A percentile compares a stretch with the other conserved stretches of the same genome.
Conservation (phyloP, 2,888 invertebrate species). For the Pandemis cinnamomeana region DNA sequence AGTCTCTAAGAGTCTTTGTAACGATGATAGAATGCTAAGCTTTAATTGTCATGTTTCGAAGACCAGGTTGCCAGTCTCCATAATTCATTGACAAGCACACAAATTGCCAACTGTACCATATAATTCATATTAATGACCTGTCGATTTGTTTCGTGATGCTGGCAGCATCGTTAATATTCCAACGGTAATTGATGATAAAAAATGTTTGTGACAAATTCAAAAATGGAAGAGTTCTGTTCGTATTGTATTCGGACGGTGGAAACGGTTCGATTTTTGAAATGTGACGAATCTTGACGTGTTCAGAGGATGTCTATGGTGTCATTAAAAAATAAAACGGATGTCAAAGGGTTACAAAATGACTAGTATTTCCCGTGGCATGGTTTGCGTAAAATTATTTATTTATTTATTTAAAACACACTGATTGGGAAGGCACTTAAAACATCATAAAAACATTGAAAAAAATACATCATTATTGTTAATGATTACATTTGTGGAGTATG, state of each 20-base stretch:
- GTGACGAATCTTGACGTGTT: slow-evolving; percentile 31
- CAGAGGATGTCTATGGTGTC: not conserved
- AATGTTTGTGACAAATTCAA: slow-evolving; percentile 13
- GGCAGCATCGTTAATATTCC: slow-evolving; percentile 59
- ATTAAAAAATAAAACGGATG: not conserved
- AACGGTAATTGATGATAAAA: slow-evolving; percentile 41
- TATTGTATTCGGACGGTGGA: slow-evolving; percentile 24
- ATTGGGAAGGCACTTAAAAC: no score
- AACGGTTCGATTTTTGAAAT: slow-evolving; percentile 31
- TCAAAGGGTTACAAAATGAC: not conserved
- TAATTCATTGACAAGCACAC: slow-evolving; percentile 43
- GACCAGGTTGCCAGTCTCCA: slow-evolving; percentile 16
- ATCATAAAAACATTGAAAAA: no score
- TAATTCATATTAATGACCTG: slow-evolving; percentile 78
- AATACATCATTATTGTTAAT: no score
- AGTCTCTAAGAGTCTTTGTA: no score
- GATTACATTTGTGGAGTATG: no score
- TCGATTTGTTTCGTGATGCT: slow-evolving; percentile 48
- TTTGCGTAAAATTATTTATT: no score
- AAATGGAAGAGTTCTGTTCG: slow-evolving; percentile 36
- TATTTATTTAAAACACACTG: no score
- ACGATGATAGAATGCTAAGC: no score
- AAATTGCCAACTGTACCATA: slow-evolving; percentile 63
- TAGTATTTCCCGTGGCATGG: no score
- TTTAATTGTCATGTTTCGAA: not conserved